Percentiles rank a stretch among this genome's conserved stretches.
phyloP scores from a whole-genome alignment of 2,113 vertebrate genomes.

The Gulo gulo region DNA sequence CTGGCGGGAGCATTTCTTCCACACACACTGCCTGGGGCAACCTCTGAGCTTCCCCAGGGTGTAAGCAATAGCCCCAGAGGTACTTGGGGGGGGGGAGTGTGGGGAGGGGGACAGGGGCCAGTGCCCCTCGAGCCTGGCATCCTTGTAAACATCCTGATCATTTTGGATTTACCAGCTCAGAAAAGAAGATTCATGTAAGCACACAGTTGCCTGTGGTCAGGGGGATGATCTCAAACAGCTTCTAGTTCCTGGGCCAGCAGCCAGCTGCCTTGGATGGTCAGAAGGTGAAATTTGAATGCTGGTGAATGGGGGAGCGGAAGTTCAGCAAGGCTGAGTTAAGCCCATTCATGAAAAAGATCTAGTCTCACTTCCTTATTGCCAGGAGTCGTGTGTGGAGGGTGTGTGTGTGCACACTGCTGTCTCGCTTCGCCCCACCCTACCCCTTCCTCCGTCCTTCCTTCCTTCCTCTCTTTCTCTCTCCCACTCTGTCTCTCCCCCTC shows the following conservation, averaged over 20 bases:
- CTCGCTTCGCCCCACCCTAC: not conserved
- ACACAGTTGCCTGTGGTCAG: slow-evolving; percentile 63
- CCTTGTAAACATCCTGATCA: not conserved
- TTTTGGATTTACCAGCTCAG: not conserved
- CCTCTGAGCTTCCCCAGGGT: not conserved
- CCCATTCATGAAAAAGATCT: slow-evolving; percentile 78
- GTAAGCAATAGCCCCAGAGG: not conserved
- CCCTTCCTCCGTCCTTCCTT: not conserved
- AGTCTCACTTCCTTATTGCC: slow-evolving; percentile 74
- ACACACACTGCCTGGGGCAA: not conserved
- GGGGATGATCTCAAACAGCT: slow-evolving; percentile 51
- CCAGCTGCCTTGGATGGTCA: slow-evolving; percentile 71
- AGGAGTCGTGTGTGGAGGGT: not conserved
- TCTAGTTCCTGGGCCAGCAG: slow-evolving; percentile 59
- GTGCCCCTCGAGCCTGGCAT: not conserved
- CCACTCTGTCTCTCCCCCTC: accelerated
- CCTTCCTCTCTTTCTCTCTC: not conserved
- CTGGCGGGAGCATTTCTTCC: accelerated
- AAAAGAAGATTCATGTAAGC: slow-evolving; percentile 37
- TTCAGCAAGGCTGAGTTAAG: slow-evolving; percentile 58
- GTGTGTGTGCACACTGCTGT: not conserved
- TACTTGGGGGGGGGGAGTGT: accelerated
- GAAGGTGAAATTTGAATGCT: slow-evolving; percentile 72
- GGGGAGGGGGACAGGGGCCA: not conserved
- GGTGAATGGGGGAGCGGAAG: slow-evolving; percentile 74